phyloP scores from a whole-genome alignment of 2,888 invertebrate genomes.

The Rosalia funebris region DNA sequence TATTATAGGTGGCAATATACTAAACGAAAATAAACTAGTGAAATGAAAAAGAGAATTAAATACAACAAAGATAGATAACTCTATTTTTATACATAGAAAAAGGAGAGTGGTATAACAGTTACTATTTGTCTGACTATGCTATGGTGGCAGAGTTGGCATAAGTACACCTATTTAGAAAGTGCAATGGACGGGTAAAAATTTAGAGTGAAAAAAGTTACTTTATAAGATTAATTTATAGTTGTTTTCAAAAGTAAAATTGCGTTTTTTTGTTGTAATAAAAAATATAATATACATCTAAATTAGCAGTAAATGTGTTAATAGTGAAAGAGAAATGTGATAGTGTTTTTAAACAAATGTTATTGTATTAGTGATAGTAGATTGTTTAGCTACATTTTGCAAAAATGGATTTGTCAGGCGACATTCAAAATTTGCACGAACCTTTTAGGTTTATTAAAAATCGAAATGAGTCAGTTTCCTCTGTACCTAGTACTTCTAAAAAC shows the following conservation, averaged over 20 bases:
- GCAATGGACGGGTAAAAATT: slow-evolving; percentile 51
- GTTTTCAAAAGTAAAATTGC: slow-evolving; percentile 11
- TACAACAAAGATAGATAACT: background rate
- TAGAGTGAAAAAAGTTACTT: slow-evolving; percentile 23
- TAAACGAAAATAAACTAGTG: slow-evolving; percentile 6
- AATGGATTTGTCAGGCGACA: slow-evolving; percentile 57
- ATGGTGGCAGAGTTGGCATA: slow-evolving; percentile 31
- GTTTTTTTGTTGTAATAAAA: slow-evolving; percentile 2
- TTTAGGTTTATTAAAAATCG: slow-evolving; percentile 35
- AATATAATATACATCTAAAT: background rate
- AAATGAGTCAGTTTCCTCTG: slow-evolving; percentile 25
- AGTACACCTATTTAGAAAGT: slow-evolving; percentile 46
- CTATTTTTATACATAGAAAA: slow-evolving; percentile 17
- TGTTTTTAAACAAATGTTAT: slow-evolving; percentile 31
- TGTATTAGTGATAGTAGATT: slow-evolving; percentile 26
- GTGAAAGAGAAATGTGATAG: slow-evolving; percentile 19
- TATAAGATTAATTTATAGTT: slow-evolving; percentile 29
- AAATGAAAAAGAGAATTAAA: background rate
- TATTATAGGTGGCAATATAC: background rate
- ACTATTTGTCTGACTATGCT: background rate
- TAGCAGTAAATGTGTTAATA: slow-evolving; percentile 8
- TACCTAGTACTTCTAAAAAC: slow-evolving; percentile 8
- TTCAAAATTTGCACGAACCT: slow-evolving; percentile 48
- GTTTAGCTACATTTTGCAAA: slow-evolving; percentile 39
- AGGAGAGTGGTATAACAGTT: slow-evolving; percentile 20